phyloP scores from a whole-genome alignment of 1,140 invertebrate species.

The Orchestia grillus region DNA sequence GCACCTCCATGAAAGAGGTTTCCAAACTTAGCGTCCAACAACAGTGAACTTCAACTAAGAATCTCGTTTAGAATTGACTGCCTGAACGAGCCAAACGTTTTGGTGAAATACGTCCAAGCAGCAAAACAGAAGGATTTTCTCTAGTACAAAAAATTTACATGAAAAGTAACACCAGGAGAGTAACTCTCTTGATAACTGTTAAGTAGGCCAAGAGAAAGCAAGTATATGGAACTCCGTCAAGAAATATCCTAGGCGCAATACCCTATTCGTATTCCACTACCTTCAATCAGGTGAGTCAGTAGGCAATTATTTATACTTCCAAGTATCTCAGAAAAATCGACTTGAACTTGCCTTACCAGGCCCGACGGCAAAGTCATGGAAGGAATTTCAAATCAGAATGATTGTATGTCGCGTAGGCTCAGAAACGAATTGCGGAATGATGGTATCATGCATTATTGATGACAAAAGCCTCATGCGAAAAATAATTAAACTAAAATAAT shows the following conservation, averaged over 20 bases:
- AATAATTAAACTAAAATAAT: too few species aligned
- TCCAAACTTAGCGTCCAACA: background rate
- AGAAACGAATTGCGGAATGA: background rate
- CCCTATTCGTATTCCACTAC: background rate
- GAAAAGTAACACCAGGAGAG: background rate
- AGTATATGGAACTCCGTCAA: background rate
- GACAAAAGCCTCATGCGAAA: too few species aligned
- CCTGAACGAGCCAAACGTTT: background rate
- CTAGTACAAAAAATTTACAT: background rate
- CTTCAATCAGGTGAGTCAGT: background rate
- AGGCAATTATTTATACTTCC: background rate
- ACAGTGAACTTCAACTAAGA: background rate
- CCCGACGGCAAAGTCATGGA: background rate
- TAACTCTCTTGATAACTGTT: background rate
- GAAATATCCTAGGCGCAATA: background rate
- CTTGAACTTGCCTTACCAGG: background rate
- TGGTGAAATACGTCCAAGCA: background rate
- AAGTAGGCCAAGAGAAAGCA: background rate
- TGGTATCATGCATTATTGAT: background rate
- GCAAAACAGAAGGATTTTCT: background rate
- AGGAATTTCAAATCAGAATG: background rate
- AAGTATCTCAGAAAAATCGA: background rate
- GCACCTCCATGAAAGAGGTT: background rate
- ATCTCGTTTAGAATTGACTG: background rate
- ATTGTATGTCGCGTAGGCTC: background rate